Percentiles rank a stretch among this genome's conserved stretches.
These are phyloP conservation scores for Amiota minor DNA, from an alignment of 2,888 invertebrate genomes.

Conservation along the genomic window DNA sequence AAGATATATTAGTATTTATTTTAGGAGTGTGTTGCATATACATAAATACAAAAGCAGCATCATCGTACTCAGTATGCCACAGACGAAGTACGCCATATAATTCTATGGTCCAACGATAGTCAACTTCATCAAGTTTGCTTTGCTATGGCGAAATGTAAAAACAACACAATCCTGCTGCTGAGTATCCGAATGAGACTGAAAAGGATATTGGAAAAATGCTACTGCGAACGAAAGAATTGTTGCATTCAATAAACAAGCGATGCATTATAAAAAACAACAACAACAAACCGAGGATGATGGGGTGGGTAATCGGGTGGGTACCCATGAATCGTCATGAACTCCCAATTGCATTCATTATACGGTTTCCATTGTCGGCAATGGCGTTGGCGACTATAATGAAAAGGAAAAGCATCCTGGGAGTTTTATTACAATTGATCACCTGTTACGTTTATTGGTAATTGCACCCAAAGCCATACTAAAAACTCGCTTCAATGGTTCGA, in stretches of 20 bases:
- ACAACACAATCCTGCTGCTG: too few relatives aligned
- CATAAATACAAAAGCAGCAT: neutral
- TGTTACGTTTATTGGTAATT: conserved; percentile 69
- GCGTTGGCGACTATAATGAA: conserved; percentile 59
- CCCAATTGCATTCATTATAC: too few relatives aligned
- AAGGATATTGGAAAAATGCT: too few relatives aligned
- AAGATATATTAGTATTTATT: neutral
- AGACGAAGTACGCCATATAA: neutral
- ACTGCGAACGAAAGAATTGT: neutral
- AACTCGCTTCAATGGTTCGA: conserved; percentile 38
- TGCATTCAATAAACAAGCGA: neutral
- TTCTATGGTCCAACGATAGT: conserved; percentile 11
- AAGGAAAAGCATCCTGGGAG: conserved; percentile 68
- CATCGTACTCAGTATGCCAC: neutral
- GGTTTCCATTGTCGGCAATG: too few relatives aligned
- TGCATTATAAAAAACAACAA: too few relatives aligned
- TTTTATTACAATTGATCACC: conserved; percentile 71
- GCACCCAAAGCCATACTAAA: conserved; percentile 67
- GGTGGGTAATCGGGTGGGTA: too few relatives aligned
- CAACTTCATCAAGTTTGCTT: conserved; percentile 16
- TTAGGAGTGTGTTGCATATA: neutral
- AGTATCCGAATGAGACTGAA: too few relatives aligned
- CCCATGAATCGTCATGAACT: too few relatives aligned
- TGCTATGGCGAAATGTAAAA: too few relatives aligned
- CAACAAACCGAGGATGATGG: too few relatives aligned